Evolutionary conservation across 2,888 invertebrate species (phyloP), one percentile per base, ranked within the genome.

Genomic region (Tipula confusa): DNA sequence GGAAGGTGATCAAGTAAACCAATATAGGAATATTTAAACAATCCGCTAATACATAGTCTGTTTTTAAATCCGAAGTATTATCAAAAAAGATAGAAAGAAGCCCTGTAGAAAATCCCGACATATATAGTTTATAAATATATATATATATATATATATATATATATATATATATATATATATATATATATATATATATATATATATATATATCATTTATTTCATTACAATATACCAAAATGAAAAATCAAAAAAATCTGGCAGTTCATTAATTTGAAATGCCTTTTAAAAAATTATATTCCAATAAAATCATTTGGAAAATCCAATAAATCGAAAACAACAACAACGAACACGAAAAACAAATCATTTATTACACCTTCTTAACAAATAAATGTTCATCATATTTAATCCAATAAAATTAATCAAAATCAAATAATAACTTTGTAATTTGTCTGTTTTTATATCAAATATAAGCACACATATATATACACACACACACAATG

Each of bases 291-390:
- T 24, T 64, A 24, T 64, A 24, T 64, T 18, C 64, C 64, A 64
- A 64, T 64, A 64, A 64, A 64, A 64, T 18, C 64, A 24, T 9
- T 64, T 18, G 64, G 64, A 64, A 64, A 64, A 43, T 64, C 64
- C 64, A 24, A 64, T 64, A 64, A 64, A 24, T 64, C 24, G 18
- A 64, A 18, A 64, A 64, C 7, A 64, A 64, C 11, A 13, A 38
- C 38, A 31, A 38, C 9, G 24, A 64, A 64, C 64, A 64, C 64
- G 24, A 64, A 24, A 64, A 64, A 64, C 64, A 64, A 64, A 64
- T 64, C 64, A 64, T 64, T 64, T 64, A 64, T 64, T 64, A 64
- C 64, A 64, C 64, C 64, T 64, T 64, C 64, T 64, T 64, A 64
- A 64, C 64, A 64, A 64, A 64, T 64, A 64, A 64, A 64, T 64